These are phyloP conservation scores for Abrostola tripartita DNA, from an alignment of 2,888 invertebrate species.

Conservation along the genomic window DNA sequence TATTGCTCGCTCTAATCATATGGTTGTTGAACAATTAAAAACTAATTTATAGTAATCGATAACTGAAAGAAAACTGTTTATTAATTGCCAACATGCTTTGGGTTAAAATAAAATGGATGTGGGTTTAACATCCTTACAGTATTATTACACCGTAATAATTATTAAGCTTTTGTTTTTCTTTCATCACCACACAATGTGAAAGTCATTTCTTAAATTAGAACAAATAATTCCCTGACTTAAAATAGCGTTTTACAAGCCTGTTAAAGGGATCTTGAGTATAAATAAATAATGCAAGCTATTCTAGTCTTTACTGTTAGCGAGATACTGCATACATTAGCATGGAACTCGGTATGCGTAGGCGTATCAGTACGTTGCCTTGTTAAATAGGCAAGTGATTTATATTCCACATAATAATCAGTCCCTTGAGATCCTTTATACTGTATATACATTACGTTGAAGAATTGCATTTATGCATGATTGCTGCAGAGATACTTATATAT, in stretches of 20 bases:
- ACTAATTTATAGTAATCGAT: too few relatives aligned
- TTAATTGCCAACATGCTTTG: too few relatives aligned
- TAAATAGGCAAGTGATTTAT: constrained; percentile 30
- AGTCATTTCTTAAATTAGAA: constrained; percentile 20
- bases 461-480: too few relatives aligned
- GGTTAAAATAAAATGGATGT: too few relatives aligned
- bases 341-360: constrained; percentile 13
- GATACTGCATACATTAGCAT: constrained; percentile 8
- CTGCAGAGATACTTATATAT: too few relatives aligned
- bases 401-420: constrained; percentile 3
- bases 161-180: constrained; percentile 19
- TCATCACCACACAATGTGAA: constrained; percentile 5
- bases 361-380: constrained; percentile 16
- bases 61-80: too few relatives aligned
- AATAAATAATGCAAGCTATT: not conserved
- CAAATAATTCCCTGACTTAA: constrained; percentile 20
- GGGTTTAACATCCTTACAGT: too few relatives aligned
- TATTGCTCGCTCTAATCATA: too few relatives aligned
- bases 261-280: constrained; percentile 5
- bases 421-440: too few relatives aligned
- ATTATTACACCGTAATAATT: too few relatives aligned
- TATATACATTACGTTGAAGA: too few relatives aligned
- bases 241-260: constrained; percentile 14
- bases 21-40: too few relatives aligned
- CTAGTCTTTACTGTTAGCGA: not conserved